Evolutionary conservation across 1,140 invertebrate species (phyloP).

Genomic region (Drosophila littoralis): DNA sequence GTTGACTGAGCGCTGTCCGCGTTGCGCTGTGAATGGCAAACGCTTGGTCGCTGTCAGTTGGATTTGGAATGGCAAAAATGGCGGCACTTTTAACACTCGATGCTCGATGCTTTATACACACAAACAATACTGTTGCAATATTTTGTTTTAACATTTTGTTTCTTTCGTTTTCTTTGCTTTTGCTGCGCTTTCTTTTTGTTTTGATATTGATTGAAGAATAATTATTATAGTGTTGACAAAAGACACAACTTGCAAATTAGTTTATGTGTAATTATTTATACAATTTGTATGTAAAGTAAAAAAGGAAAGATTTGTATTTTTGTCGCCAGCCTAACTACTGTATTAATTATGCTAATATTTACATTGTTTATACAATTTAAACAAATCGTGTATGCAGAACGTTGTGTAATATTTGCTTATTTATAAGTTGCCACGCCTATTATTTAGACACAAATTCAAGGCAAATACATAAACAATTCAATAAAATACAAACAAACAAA

Average conservation of each 20-base stretch:
- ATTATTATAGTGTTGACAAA: constrained; percentile 62
- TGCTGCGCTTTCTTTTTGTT: constrained; percentile 45
- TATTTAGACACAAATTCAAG: constrained; percentile 48
- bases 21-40: constrained; percentile 17
- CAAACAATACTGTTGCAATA: constrained; percentile 74
- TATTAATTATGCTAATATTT: constrained; percentile 82
- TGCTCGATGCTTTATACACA: constrained; percentile 51
- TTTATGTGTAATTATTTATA: constrained; percentile 65
- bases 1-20: constrained; percentile 5
- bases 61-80: constrained; percentile 21
- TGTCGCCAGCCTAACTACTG: constrained; percentile 79
- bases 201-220: constrained; percentile 38
- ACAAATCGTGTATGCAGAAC: constrained; percentile 76
- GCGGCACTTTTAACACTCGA: constrained; percentile 26
- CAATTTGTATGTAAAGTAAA: constrained; percentile 69
- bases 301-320: constrained; percentile 69
- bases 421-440: constrained; percentile 74
- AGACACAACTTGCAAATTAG: constrained; percentile 63
- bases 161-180: constrained; percentile 55
- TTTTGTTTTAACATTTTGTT: constrained; percentile 49
- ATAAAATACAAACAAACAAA: constrained; percentile 28
- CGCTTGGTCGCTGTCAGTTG: constrained; percentile 8
- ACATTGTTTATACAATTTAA: constrained; percentile 77
- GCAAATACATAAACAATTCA: constrained; percentile 36
- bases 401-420: constrained; percentile 82